Evolutionary conservation across 2,888 invertebrate species (phyloP), one percentile per base, ranked within the genome.

Genomic region (Diachrysia chrysitis): DNA sequence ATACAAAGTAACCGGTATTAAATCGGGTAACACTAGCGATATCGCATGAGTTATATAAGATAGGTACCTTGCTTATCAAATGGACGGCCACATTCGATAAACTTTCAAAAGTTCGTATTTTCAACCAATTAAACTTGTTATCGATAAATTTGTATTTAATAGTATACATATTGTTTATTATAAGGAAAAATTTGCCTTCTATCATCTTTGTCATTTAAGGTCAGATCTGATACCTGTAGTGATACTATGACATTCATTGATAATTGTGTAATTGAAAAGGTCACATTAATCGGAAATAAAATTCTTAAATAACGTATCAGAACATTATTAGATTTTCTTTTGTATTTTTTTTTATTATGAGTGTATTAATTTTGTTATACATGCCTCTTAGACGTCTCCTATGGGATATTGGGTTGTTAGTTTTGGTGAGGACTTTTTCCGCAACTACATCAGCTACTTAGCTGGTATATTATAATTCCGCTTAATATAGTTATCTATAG

Each of bases 311-410:
- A 73, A 81, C 81, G 84, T 89, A 88, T 89, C 87, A 85, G 86
- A 80, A 78, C 83, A 89, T 90, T 85, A 89, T 88, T 88, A 89
- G 84, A 81, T 79, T 87, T 87, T 92, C 91, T 93, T 93, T 89
- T 92, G 90, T 92, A 93, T n/a, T n/a, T n/a, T n/a, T n/a, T n/a
- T n/a, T n/a, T n/a, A n/a, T n/a, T n/a, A n/a, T n/a, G n/a, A n/a
- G n/a, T n/a, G n/a, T n/a, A n/a, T n/a, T n/a, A n/a, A n/a, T n/a
- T n/a, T n/a, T n/a, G n/a, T n/a, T n/a, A n/a, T n/a, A n/a, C n/a
- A n/a, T n/a, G n/a, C n/a, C n/a, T n/a, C n/a, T n/a, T n/a, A n/a
- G n/a, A n/a, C n/a, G n/a, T n/a, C n/a, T n/a, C n/a, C n/a, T n/a
- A n/a, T n/a, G n/a, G n/a, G n/a, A n/a, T n/a, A n/a, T n/a, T n/a